Evolutionary conservation across 2,797 vertebrate genomes (phyloP).

Genomic region (Chelon labrosus): DNA sequence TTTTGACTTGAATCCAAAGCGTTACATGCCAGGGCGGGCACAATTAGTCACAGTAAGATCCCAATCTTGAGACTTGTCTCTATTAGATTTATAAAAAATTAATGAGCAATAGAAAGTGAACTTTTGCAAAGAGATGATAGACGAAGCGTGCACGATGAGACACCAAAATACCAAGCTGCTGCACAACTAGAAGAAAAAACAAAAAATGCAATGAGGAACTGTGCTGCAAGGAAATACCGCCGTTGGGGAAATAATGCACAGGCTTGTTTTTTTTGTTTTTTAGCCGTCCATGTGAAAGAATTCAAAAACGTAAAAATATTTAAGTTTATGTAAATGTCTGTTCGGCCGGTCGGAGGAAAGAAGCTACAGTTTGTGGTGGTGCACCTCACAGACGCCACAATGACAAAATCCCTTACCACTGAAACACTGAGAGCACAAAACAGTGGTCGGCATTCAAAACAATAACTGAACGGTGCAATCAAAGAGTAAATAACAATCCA

Average conservation of each 20-base stretch:
- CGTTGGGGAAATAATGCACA: no score
- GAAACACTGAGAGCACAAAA: neutral
- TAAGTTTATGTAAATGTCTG: no score
- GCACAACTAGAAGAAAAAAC: neutral
- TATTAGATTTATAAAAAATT: neutral
- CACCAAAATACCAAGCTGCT: neutral
- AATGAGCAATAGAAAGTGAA: neutral
- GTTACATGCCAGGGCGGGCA: no score
- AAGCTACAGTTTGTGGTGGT: no score
- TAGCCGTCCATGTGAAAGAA: no score
- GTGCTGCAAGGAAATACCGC: no score
- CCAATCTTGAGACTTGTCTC: neutral
- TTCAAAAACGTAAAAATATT: no score
- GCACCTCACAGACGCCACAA: neutral
- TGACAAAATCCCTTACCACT: slow-evolving; percentile 13
- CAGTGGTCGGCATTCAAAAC: no score
- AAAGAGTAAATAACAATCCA: neutral
- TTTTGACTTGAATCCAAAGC: neutral
- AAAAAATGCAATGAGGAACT: no score
- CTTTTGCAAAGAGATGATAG: neutral
- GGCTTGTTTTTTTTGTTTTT: no score
- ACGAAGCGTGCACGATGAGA: no score
- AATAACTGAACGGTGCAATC: neutral
- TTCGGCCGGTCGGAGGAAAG: no score
- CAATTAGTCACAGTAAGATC: neutral